phyloP scores from a whole-genome alignment of 2,113 vertebrate genomes.

The Eulemur macaco region DNA sequence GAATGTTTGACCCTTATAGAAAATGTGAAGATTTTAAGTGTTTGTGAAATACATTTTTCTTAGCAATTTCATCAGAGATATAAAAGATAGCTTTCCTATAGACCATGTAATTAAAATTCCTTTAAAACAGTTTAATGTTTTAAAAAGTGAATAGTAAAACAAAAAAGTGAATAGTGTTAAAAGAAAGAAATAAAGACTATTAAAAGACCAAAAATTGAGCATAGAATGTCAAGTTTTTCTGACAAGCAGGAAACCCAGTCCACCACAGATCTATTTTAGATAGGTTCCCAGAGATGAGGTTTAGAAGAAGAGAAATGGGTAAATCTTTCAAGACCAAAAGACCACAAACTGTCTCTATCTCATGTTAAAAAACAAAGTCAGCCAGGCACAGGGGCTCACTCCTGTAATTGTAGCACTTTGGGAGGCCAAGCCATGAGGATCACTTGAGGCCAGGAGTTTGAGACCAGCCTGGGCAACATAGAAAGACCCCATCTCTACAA shows the following conservation, averaged over 20 bases:
- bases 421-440: background rate
- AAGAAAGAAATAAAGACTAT: background rate
- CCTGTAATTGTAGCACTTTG: background rate
- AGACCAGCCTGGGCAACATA: background rate
- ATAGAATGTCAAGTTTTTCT: background rate
- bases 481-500: background rate
- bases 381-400: background rate
- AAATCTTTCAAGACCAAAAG: conserved; percentile 15
- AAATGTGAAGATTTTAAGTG: background rate
- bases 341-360: background rate
- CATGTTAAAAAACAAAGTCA: too few species aligned
- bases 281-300: background rate
- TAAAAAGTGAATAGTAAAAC: background rate
- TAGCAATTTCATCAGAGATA: background rate
- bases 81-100: background rate
- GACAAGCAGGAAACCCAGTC: background rate
- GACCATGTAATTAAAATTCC: background rate
- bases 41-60: background rate
- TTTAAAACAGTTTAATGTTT: conserved; percentile 13
- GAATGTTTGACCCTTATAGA: background rate
- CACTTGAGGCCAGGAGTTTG: background rate
- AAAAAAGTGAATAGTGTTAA: background rate
- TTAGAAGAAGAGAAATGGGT: conserved; percentile 14
- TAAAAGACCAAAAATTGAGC: background rate
- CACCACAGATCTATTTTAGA: background rate